Percentiles rank a stretch among this genome's conserved stretches.
These are phyloP conservation scores for Cynoglossus semilaevis DNA, from an alignment of 2,113 vertebrate species.

Conservation along the genomic window DNA sequence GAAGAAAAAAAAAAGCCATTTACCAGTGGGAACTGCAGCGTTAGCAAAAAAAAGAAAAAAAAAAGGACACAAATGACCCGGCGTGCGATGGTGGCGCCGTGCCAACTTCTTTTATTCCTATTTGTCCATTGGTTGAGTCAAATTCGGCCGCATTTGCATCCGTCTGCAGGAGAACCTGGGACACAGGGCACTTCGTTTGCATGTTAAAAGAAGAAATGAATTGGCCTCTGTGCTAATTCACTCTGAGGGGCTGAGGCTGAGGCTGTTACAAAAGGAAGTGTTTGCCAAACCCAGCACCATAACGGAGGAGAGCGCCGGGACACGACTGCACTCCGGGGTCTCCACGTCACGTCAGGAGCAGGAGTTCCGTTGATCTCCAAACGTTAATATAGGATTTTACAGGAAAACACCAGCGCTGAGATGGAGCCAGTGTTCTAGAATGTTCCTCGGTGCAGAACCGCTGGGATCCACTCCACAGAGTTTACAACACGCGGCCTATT, in stretches of 20 bases:
- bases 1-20: slow-evolving; percentile 60
- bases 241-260: slow-evolving; percentile 16
- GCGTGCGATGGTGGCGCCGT: slow-evolving; percentile 32
- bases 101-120: slow-evolving; percentile 45
- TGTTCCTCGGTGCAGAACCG: slow-evolving; percentile 44
- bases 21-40: slow-evolving; percentile 31
- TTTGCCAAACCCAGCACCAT: slow-evolving; percentile 17
- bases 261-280: slow-evolving; percentile 38
- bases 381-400: slow-evolving; percentile 41
- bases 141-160: slow-evolving; percentile 40
- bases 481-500: slow-evolving; percentile 54
- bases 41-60: slow-evolving; percentile 11
- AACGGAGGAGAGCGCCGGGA: neutral
- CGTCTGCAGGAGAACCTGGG: slow-evolving; percentile 41
- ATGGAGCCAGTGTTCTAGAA: slow-evolving; percentile 15
- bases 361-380: slow-evolving; percentile 39
- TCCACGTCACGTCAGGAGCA: neutral
- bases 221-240: slow-evolving; percentile 24
- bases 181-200: slow-evolving; percentile 36
- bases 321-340: neutral
- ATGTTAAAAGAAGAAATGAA: slow-evolving; percentile 33
- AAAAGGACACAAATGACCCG: slow-evolving; percentile 19
- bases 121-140: slow-evolving; percentile 60
- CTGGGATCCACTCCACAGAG: slow-evolving; percentile 38
- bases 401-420: slow-evolving; percentile 50